Base-by-base conservation (phyloP, 2,797 vertebrate genomes). In the Acanthurus tractus region DNA sequence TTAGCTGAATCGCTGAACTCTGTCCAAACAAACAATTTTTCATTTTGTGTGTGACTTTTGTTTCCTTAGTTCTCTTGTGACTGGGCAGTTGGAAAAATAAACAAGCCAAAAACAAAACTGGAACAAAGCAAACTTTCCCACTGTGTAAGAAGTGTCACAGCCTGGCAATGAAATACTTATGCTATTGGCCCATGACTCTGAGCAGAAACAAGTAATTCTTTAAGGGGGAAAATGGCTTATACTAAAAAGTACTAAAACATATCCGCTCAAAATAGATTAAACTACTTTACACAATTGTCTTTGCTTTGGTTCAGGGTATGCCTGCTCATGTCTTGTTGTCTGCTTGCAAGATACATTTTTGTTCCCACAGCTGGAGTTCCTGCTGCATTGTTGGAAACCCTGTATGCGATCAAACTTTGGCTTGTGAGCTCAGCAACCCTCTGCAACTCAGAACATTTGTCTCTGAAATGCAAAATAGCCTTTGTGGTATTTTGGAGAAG, bases 381-480 rank as follows among this genome's bases (percentile, higher is more conserved):
- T 66, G 79, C 67, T 84, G 79, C 11, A 23, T 57, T 64, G 63
- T 44, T 82, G 74, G 69, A 84, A 84, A 83, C 59, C 50, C 50
- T 73, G 73, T 25, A 38, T 78, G 63, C n/a, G 12, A 65, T 86
- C 76, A 65, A 49, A 69, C 61, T 76, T 71, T 62, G 68, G 49
- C 63, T 75, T 69, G 57, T 75, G 81, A 83, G 70, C 74, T 73
- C 73, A 64, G 48, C 74, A 78, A n/a, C 78, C 59, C 44, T 65
- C 38, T 70, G 62, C 65, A 64, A 76, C 68, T 80, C 23, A 57
- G 56, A 83, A 74, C 52, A 56, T 67, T 63, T 55, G 61, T 76
- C 74, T 86, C 77, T 86, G 78, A 88, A 89, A 88, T 87, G 73
- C 69, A 90, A 84, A 88, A 71, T 40, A 78, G 46, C 29, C 70